Conservation (phyloP, 2,113 vertebrate genomes). For the Actenoides lindsayi region DNA sequence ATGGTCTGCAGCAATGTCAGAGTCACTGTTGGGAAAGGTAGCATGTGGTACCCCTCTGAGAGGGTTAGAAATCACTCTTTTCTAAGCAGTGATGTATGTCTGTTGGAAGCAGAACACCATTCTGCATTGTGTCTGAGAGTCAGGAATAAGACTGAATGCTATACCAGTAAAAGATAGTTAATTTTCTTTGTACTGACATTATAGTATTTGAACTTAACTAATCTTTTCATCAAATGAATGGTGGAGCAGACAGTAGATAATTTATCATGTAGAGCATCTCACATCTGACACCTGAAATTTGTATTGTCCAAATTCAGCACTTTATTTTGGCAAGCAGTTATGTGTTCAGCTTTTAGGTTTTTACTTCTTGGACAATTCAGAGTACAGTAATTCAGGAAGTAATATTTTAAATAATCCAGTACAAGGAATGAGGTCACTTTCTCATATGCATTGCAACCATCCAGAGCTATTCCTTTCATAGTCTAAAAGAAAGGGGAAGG, state of each 20-base stretch:
- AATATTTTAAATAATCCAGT: slow-evolving; percentile 50
- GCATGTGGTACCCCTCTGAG: background rate
- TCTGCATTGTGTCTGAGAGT: background rate
- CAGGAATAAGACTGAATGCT: background rate
- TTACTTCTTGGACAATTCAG: slow-evolving; percentile 28
- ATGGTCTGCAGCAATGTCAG: background rate
- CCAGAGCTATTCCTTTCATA: slow-evolving; percentile 30
- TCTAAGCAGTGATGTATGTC: background rate
- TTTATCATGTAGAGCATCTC: background rate
- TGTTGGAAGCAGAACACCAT: background rate
- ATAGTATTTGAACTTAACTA: background rate
- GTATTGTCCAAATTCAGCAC: slow-evolving; percentile 14
- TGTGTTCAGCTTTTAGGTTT: background rate
- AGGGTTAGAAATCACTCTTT: background rate
- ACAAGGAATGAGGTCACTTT: slow-evolving; percentile 24
- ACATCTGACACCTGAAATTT: slow-evolving; percentile 3
- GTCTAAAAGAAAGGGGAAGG: slow-evolving; percentile 3
- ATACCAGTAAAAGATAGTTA: background rate
- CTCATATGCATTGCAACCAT: background rate
- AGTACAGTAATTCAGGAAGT: slow-evolving; percentile 38
- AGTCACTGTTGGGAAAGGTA: background rate
- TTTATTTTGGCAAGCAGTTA: slow-evolving; percentile 32
- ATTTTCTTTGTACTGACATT: background rate
- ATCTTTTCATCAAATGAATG: background rate
- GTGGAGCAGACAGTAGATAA: background rate